These are phyloP conservation scores for Cranoglanis bouderius DNA, from an alignment of 2,113 vertebrate species.

Conservation along the genomic window DNA sequence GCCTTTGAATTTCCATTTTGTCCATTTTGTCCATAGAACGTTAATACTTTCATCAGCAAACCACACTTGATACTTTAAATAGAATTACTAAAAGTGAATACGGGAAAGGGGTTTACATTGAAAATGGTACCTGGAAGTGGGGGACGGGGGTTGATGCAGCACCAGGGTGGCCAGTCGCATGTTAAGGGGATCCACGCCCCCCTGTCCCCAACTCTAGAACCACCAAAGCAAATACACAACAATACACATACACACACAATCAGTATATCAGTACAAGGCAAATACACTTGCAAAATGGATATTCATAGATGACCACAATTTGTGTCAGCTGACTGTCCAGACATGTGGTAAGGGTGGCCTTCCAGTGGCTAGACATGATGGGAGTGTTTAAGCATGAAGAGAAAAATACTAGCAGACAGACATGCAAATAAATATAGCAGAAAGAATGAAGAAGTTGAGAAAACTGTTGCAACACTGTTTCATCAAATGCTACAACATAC, in stretches of 20 bases:
- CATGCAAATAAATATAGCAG: background rate
- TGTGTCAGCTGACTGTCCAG: slow-evolving; percentile 71
- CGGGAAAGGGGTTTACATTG: background rate
- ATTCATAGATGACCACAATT: slow-evolving; percentile 2
- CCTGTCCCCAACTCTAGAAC: background rate
- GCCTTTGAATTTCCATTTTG: background rate
- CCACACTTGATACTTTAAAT: background rate
- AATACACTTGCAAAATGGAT: slow-evolving; percentile 16
- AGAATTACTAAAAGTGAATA: background rate
- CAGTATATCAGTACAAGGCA: background rate
- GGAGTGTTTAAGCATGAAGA: background rate
- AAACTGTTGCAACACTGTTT: background rate
- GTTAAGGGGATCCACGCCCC: background rate
- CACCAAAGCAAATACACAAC: background rate
- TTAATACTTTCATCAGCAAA: background rate
- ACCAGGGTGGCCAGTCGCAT: background rate
- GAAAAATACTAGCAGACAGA: background rate
- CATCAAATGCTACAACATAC: background rate
- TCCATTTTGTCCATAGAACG: background rate
- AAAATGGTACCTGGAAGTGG: background rate
- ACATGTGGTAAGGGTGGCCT: slow-evolving; percentile 68
- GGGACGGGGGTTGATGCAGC: background rate
- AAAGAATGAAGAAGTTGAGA: slow-evolving; percentile 11
- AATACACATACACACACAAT: background rate
- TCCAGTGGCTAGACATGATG: slow-evolving; percentile 46